Evolutionary conservation across 1,140 invertebrate species (phyloP), one percentile per base, ranked within the genome.

Genomic region (Hirudo medicinalis): DNA sequence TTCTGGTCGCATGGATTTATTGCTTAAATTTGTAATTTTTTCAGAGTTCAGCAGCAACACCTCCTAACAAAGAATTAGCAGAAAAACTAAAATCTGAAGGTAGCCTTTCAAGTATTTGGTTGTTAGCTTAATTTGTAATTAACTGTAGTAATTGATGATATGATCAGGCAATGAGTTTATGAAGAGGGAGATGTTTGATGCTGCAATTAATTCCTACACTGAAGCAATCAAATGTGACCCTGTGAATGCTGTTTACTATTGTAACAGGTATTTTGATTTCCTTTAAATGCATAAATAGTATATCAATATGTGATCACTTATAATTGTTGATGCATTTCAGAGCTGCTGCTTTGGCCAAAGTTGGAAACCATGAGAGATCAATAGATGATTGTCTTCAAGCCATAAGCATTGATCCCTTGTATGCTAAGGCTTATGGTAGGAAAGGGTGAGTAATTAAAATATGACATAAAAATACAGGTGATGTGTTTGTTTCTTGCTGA

Each of bases 221-320:
- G 22, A 49, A n/a, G 73, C 73, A 4, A 74, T 74, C 29, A 25
- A 72, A 66, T 36, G 53, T 22, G 67, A 74, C 57, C 25, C n/a
- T 11, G 36, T 36, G 36, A 74, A 74, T 70, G 71, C 73, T 32
- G 73, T 74, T 20, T 74, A 72, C 27, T 74, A 72, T 32, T 72
- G 71, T 22, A 74, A 74, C 68, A 74, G 73, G 73, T 73, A 20
- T 49, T 49, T 49, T 49, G 43, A 40, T 40, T 40, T 49, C 15
- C 9, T 29, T 32, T 25, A 11, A 63, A 25, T 57, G 9, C 20
- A 63, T 63, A 32, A 63, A 63, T 63, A 20, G 4, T 60, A 22
- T 27, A 60, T 15, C n/a, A 22, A 15, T n/a, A n/a, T n/a, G n/a
- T n/a, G n/a, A n/a, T n/a, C n/a, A n/a, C n/a, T n/a, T n/a, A n/a